Conservation (phyloP, 23 tunicate species). For the Diplosoma virens region DNA sequence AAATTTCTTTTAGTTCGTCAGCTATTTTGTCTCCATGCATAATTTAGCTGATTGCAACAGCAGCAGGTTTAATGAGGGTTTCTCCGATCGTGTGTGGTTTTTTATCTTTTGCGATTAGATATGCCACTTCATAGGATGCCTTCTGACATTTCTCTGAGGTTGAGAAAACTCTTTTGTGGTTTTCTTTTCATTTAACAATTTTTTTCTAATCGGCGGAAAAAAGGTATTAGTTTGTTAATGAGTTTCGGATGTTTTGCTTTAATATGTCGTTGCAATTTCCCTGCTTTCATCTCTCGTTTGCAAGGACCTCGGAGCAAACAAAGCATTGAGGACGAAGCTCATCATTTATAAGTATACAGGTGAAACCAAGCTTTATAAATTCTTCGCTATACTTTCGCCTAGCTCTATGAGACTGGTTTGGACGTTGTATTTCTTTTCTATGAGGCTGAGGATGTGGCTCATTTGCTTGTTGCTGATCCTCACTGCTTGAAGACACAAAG, state of each 20-base stretch:
- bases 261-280: slow-evolving; percentile 38
- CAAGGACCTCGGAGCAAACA: slow-evolving; percentile 48
- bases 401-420: too few relatives aligned
- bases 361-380: too few relatives aligned
- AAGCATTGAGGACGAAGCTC: slow-evolving; percentile 42
- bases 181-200: slow-evolving; percentile 28
- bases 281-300: too few relatives aligned
- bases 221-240: slow-evolving; percentile 27
- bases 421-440: too few relatives aligned
- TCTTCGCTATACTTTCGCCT: too few relatives aligned
- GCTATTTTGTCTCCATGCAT: slow-evolving; percentile 18
- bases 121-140: slow-evolving; percentile 46
- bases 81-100: slow-evolving; percentile 36
- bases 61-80: too few relatives aligned
- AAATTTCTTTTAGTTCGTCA: slow-evolving; percentile 1
- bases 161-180: slow-evolving; percentile 24
- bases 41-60: slow-evolving; percentile 27
- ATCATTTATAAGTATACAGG: too few relatives aligned
- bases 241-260: slow-evolving; percentile 27
- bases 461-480: too few relatives aligned
- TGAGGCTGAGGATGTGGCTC: too few relatives aligned
- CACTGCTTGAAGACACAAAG: too few relatives aligned
- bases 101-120: slow-evolving; percentile 41
- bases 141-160: slow-evolving; percentile 30
- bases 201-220: slow-evolving; percentile 26